Evolutionary conservation across 2,113 vertebrate species (phyloP).

Genomic region (Aptenodytes patagonicus): DNA sequence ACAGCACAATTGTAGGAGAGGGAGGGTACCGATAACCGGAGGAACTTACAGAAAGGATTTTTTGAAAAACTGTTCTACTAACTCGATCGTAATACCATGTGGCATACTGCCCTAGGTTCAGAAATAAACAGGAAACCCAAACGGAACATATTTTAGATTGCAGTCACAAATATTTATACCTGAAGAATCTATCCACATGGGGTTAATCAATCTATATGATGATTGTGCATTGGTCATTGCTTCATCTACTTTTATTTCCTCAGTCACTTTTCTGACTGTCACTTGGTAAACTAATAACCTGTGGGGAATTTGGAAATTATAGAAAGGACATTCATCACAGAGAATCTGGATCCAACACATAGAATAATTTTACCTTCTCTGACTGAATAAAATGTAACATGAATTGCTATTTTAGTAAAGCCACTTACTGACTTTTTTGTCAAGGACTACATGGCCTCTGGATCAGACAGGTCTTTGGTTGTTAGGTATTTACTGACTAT

Average conservation of each 20-base stretch:
- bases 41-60: background rate
- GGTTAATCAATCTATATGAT: background rate
- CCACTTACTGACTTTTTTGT: background rate
- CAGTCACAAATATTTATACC: background rate
- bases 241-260: background rate
- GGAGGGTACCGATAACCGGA: background rate
- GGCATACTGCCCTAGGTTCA: background rate
- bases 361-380: background rate
- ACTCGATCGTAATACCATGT: background rate
- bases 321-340: background rate
- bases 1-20: background rate
- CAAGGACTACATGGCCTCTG: background rate
- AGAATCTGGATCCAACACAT: background rate
- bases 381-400: background rate
- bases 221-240: background rate
- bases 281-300: background rate
- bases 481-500: conserved; percentile 15
- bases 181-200: background rate
- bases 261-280: background rate
- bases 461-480: background rate
- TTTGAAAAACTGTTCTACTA: background rate
- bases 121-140: background rate
- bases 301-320: background rate
- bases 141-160: background rate
- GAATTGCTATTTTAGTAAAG: conserved; percentile 10